A percentile compares a stretch with the other conserved stretches of the same genome.
phyloP scores from a whole-genome alignment of 2,888 invertebrate genomes.

The Frankliniella fusca region DNA sequence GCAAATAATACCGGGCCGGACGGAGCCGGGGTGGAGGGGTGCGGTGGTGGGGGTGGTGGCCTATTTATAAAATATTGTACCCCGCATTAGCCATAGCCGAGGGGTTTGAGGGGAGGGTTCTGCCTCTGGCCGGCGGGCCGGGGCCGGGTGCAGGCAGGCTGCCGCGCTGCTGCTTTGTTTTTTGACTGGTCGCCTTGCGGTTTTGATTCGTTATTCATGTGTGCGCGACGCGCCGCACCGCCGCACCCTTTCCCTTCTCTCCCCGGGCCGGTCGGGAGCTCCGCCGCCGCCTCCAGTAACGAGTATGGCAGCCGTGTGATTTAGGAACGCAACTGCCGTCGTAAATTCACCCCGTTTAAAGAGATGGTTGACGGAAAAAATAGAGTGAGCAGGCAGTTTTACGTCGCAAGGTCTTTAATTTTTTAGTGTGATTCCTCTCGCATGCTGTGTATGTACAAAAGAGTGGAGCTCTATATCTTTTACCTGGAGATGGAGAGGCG shows the following conservation, averaged over 20 bases:
- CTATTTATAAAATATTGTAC: constrained; percentile 27
- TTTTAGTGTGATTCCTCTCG: too few species aligned
- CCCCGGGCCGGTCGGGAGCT: neutral
- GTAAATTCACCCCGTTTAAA: too few species aligned
- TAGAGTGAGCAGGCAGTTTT: too few species aligned
- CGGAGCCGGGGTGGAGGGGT: neutral
- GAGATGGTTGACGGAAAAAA: too few species aligned
- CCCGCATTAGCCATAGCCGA: constrained; percentile 19
- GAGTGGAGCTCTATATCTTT: too few species aligned
- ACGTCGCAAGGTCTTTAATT: too few species aligned
- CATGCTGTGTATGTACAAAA: too few species aligned
- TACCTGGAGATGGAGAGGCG: too few species aligned
- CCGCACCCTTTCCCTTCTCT: neutral
- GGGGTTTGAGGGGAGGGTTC: neutral
- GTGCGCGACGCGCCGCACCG: neutral
- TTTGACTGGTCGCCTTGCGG: neutral
- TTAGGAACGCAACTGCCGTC: too few species aligned
- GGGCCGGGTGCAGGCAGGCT: neutral
- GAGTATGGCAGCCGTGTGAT: too few species aligned
- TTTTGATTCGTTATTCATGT: constrained; percentile 14
- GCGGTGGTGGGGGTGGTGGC: neutral
- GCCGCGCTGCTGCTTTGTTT: neutral
- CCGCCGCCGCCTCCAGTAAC: too few species aligned
- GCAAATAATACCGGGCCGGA: neutral
- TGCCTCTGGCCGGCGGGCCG: neutral